A percentile compares a stretch with the other conserved stretches of the same genome.
These are phyloP conservation scores for Acanthornis magna DNA, from an alignment of 2,797 vertebrate genomes.

Conservation along the genomic window DNA sequence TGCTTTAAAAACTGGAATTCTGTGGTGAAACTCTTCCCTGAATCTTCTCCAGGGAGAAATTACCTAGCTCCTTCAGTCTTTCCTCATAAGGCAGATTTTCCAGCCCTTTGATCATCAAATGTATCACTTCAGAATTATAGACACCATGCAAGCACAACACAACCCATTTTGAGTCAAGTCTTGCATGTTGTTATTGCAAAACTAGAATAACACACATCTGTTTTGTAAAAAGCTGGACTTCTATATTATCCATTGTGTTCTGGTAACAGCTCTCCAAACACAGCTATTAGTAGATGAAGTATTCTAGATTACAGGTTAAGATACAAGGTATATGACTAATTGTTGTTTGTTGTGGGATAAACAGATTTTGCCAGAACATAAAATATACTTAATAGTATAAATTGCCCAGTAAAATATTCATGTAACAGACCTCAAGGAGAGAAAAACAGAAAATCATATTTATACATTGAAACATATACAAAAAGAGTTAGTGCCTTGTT, in stretches of 20 bases:
- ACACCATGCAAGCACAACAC: background rate
- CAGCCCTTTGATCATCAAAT: background rate
- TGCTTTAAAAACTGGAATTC: background rate
- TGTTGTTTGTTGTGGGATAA: background rate
- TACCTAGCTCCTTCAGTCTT: background rate
- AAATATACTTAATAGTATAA: background rate
- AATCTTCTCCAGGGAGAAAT: background rate
- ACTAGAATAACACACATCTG: background rate
- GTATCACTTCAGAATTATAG: background rate
- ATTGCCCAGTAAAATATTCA: background rate
- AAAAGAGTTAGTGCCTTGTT: background rate
- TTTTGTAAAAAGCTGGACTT: background rate
- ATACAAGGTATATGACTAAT: background rate
- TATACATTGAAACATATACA: background rate
- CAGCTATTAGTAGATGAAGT: background rate
- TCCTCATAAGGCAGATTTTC: background rate
- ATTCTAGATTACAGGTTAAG: background rate
- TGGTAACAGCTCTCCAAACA: background rate
- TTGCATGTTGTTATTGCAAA: background rate
- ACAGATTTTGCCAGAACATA: background rate
- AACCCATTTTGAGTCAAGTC: background rate
- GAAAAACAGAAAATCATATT: background rate
- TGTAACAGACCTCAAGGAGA: background rate
- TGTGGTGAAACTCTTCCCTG: background rate
- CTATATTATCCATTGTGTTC: background rate